Evolutionary conservation across 1,140 invertebrate species (phyloP).

Genomic region (Brachionus rotundiformis): DNA sequence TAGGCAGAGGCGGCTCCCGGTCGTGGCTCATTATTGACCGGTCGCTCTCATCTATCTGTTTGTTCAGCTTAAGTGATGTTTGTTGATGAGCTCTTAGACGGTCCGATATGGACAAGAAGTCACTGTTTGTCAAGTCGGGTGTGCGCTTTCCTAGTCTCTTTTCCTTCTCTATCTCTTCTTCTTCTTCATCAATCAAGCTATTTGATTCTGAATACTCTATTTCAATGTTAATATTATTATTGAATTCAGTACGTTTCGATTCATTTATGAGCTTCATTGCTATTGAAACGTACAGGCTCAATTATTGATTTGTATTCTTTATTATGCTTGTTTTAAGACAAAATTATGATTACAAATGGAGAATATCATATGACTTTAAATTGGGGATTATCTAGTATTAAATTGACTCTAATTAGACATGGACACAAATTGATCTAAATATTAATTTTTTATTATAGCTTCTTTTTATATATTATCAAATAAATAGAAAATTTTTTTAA

Average conservation of each 20-base stretch:
- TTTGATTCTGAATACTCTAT: slow-evolving; percentile 38
- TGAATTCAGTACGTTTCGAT: neutral
- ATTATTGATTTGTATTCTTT: neutral
- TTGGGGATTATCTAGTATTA: no score
- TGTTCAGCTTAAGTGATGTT: neutral
- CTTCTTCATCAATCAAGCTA: neutral
- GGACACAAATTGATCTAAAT: no score
- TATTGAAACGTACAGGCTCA: neutral
- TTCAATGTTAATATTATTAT: slow-evolving; percentile 20
- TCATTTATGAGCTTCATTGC: neutral
- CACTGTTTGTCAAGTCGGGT: slow-evolving; percentile 3
- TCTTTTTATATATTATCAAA: no score
- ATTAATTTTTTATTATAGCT: no score
- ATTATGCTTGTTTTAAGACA: neutral
- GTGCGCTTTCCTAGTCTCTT: neutral
- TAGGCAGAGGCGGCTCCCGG: neutral
- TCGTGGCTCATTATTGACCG: neutral
- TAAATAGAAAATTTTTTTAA: no score
- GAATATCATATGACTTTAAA: neutral
- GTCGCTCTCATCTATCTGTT: neutral
- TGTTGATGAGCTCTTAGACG: neutral
- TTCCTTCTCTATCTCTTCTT: neutral
- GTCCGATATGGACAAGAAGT: neutral
- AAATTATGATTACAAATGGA: slow-evolving; percentile 3
- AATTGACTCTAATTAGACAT: no score